Evolutionary conservation across 2,797 vertebrate genomes (phyloP).

Genomic region (Tenualosa ilisha): DNA sequence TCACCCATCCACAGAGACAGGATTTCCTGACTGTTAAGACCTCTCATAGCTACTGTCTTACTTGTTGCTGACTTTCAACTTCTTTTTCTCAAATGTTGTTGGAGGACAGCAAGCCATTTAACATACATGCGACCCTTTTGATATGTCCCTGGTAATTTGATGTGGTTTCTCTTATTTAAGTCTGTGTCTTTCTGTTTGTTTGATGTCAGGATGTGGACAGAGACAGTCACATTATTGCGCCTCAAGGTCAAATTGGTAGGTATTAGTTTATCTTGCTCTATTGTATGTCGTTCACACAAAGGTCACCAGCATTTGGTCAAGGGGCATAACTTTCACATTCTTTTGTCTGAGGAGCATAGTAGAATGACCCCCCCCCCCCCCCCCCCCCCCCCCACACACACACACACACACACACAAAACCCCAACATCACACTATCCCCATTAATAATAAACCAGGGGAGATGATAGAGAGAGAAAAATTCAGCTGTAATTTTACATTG

Average conservation of each 20-base stretch:
- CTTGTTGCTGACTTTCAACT: neutral
- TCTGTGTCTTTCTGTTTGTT: slow-evolving; percentile 45
- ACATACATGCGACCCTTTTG: neutral
- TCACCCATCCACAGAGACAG: slow-evolving; percentile 65
- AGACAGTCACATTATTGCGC: slow-evolving; percentile 43
- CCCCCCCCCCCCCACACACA: neutral
- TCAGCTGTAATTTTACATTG: neutral
- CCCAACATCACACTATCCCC: neutral
- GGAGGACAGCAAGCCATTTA: neutral
- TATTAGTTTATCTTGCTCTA: neutral
- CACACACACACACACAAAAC: too few relatives aligned
- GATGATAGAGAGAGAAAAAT: neutral
- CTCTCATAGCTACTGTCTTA: neutral
- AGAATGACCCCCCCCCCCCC: neutral
- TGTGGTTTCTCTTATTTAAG: neutral
- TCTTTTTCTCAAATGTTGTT: neutral
- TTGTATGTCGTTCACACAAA: neutral
- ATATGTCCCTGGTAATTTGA: slow-evolving; percentile 29
- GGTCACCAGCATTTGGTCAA: neutral
- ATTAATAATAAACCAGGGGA: neutral
- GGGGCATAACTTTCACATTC: neutral
- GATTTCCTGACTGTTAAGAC: slow-evolving; percentile 59
- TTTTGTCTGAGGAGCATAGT: neutral
- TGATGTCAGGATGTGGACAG: slow-evolving; percentile 51
- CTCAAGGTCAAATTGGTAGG: slow-evolving; percentile 84